Conservation (phyloP, 2,888 invertebrate genomes). For the Sylvicola fuscatus region DNA sequence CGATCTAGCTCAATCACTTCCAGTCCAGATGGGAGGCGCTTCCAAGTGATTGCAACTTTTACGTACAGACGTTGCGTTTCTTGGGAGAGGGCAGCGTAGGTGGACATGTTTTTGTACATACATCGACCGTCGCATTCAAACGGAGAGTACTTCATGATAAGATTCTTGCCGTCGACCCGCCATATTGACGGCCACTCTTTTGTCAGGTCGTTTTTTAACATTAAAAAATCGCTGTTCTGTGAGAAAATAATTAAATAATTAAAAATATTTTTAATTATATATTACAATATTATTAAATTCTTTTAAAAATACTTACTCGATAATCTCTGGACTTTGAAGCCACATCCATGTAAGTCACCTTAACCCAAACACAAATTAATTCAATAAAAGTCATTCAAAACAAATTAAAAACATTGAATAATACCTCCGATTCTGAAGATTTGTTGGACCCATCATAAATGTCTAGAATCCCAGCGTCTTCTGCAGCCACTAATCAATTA, state of each 20-base stretch:
- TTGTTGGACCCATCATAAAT: not conserved
- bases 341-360: too few relatives aligned
- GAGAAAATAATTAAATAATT: too few relatives aligned
- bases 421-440: too few relatives aligned
- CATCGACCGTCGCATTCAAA: constrained; percentile 64
- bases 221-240: constrained; percentile 50
- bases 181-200: constrained; percentile 75
- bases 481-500: constrained; percentile 26
- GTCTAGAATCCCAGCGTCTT: constrained; percentile 32
- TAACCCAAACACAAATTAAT: too few relatives aligned
- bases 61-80: constrained; percentile 63
- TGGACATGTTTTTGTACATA: constrained; percentile 69
- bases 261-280: too few relatives aligned
- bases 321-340: too few relatives aligned
- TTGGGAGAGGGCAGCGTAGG: constrained; percentile 68
- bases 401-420: too few relatives aligned
- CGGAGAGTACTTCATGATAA: constrained; percentile 65
- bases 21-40: too few relatives aligned
- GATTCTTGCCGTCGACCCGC: constrained; percentile 72
- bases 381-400: too few relatives aligned
- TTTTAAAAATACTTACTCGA: too few relatives aligned
- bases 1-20: constrained; percentile 43
- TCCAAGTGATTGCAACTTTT: constrained; percentile 40
- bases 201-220: constrained; percentile 58
- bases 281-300: too few relatives aligned